Evolutionary conservation across 2,888 invertebrate species (phyloP), one percentile per base, ranked within the genome.

Genomic region (Phyto melanocephala): DNA sequence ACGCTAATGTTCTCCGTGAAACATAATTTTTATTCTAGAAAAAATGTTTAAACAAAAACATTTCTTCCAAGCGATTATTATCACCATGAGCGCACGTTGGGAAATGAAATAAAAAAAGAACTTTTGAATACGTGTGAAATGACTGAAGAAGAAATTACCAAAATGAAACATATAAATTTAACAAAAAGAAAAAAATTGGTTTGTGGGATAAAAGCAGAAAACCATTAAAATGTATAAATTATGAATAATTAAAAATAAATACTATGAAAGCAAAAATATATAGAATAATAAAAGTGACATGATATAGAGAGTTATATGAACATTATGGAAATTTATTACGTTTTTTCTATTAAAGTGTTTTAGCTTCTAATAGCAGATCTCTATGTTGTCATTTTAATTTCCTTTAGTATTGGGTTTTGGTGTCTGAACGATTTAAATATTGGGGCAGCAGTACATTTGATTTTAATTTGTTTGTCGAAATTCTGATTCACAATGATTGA

Each of bases 171-270:
- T 67, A 62, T 45, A 54, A 65, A 37, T 58, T 7, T 6, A 47
- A 11, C 11, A 24, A 65, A 62, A 67, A 28, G 10, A n/a, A n/a
- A n/a, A n/a, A n/a, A n/a, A n/a, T n/a, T n/a, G n/a, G n/a, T 76
- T 67, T 62, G 28, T 67, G 62, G 68, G 28, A 47, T 50, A 71
- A 47, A 58, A 68, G 17, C 58, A 74, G 56, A 81, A 62, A n/a
- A 78, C 70, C 78, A 82, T 78, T 82, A 79, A 78, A 71, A 62
- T 54, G 52, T 42, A 45, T 79, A 82, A 82, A 75, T 79, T 82
- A 82, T 82, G 42, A 70, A 50, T 65, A 65, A 50, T 81, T 78
- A 81, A 70, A 65, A 33, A 50, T 56, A 56, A 74, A 81, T 4
- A 71, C 20, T 22, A 24, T 35, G 50, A 42, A 40, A 28, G 6